These are phyloP conservation scores for Drosophila barbarae DNA, from an alignment of 2,888 invertebrate genomes.

Conservation along the genomic window DNA sequence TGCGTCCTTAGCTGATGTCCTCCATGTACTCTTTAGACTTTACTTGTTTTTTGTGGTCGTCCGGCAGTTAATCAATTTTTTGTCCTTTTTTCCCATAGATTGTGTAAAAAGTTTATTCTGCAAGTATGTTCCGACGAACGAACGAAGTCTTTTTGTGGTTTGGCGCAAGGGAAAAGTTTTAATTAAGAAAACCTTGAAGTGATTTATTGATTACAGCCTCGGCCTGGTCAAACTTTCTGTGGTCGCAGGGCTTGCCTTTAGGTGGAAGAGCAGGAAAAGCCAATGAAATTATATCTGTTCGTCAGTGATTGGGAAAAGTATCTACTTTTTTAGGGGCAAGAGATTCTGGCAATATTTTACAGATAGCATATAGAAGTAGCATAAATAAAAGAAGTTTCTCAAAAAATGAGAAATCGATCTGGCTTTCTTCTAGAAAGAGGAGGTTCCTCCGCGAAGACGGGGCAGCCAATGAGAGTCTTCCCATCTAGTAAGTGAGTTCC, in stretches of 20 bases:
- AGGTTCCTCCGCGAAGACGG: neutral
- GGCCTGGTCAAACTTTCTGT: slow-evolving; percentile 43
- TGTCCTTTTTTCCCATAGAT: slow-evolving; percentile 39
- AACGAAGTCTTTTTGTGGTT: slow-evolving; percentile 50
- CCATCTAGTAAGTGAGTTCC: slow-evolving; percentile 10
- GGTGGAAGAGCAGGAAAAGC: slow-evolving; percentile 25
- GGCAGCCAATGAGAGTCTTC: slow-evolving; percentile 12
- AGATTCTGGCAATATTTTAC: no score
- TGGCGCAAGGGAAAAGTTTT: slow-evolving; percentile 73
- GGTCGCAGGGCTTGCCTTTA: slow-evolving; percentile 14
- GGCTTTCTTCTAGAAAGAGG: neutral
- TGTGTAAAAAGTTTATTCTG: slow-evolving; percentile 47
- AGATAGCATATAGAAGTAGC: no score
- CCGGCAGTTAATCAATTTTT: slow-evolving; percentile 71
- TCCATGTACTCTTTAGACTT: slow-evolving; percentile 3
- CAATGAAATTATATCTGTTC: slow-evolving; percentile 45
- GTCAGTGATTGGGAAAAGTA: neutral
- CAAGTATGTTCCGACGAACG: slow-evolving; percentile 57
- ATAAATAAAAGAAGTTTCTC: neutral
- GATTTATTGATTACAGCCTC: slow-evolving; percentile 76
- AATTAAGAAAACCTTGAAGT: slow-evolving; percentile 79
- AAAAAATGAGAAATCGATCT: neutral
- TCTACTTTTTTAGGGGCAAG: no score
- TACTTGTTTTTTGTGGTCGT: slow-evolving; percentile 61
- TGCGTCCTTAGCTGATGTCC: slow-evolving; percentile 18